Conservation (phyloP, 2,888 invertebrate genomes). For the Latrodectus hesperus region DNA sequence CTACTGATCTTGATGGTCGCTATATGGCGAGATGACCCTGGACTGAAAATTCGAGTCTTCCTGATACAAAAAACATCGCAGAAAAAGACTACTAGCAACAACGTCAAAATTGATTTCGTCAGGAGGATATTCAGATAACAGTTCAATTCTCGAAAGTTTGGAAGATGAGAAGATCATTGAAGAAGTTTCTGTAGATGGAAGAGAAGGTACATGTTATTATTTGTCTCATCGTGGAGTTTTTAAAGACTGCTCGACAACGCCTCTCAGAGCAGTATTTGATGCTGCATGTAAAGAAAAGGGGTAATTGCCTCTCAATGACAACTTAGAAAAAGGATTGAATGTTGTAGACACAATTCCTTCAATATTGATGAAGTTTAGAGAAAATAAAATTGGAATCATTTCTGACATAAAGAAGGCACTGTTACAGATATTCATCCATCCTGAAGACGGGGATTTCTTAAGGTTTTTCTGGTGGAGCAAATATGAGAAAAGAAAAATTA, state of each 20-base stretch:
- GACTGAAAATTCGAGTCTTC: background rate
- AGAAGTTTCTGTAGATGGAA: background rate
- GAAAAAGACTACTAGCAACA: background rate
- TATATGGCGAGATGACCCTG: background rate
- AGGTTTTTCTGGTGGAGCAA: background rate
- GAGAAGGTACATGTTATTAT: background rate
- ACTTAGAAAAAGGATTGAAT: background rate
- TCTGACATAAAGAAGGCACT: slow-evolving; percentile 9
- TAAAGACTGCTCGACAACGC: background rate
- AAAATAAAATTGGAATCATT: background rate
- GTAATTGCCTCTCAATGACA: slow-evolving; percentile 7
- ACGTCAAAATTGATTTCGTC: background rate
- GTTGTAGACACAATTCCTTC: background rate
- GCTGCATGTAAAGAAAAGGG: slow-evolving; percentile 7
- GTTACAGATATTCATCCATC: background rate
- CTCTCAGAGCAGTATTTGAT: background rate
- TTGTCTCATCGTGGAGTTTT: background rate
- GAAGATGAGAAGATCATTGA: background rate
- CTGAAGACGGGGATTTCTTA: slow-evolving; percentile 8
- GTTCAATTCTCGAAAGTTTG: background rate
- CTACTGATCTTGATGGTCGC: background rate
- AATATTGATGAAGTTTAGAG: slow-evolving; percentile 1
- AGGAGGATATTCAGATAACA: background rate
- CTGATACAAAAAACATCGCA: background rate
- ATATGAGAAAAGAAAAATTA: background rate